Percentiles rank a stretch among this genome's conserved stretches.
Conservation (phyloP, 2,113 vertebrate species). For the Sinocyclocheilus anophthalmus region DNA sequence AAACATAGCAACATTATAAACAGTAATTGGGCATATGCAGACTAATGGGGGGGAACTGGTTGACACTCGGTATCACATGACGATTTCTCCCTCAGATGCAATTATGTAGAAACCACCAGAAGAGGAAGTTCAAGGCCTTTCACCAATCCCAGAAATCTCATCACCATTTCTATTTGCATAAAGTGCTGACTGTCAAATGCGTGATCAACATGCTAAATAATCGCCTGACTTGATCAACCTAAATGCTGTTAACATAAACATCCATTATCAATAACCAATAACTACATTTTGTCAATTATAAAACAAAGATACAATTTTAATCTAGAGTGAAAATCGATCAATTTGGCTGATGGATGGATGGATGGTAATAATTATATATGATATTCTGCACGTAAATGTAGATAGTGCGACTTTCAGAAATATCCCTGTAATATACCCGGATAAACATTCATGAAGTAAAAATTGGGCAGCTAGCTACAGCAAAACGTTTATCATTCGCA, state of each 20-base stretch:
- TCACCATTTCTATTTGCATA: neutral
- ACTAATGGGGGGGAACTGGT: constrained; percentile 1
- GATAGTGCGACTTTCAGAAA: neutral
- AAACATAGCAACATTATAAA: constrained; percentile 52
- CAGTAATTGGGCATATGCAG: constrained; percentile 37
- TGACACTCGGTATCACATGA: neutral
- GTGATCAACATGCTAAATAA: neutral
- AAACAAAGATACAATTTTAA: neutral
- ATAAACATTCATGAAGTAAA: neutral
- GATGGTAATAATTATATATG: neutral
- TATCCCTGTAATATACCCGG: neutral
- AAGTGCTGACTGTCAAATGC: neutral
- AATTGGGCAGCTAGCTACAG: neutral
- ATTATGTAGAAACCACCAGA: constrained; percentile 17
- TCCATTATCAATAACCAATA: neutral
- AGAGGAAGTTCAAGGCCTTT: neutral
- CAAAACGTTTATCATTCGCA: constrained; percentile 25
- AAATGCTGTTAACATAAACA: neutral
- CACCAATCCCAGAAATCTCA: constrained; percentile 2
- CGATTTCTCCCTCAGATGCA: neutral
- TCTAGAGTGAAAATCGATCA: no score
- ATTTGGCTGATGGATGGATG: neutral
- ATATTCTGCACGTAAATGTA: no score
- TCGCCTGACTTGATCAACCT: neutral
- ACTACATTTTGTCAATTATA: neutral